These are phyloP conservation scores for Dipodomys ordii DNA, from an alignment of 2,113 vertebrate genomes.

Conservation along the genomic window DNA sequence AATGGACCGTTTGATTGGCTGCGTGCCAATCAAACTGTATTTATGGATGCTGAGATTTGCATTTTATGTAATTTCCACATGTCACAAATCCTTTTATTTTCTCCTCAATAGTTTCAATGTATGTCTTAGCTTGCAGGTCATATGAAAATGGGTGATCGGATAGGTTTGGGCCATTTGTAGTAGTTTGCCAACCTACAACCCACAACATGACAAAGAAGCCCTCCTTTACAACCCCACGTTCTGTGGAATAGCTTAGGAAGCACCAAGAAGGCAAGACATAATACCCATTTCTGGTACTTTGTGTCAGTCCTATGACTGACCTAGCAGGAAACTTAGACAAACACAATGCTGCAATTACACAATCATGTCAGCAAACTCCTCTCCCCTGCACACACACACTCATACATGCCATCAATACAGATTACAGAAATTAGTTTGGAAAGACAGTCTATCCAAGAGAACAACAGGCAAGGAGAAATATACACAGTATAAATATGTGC, in stretches of 20 bases:
- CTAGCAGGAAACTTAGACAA: neutral
- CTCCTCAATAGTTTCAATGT: neutral
- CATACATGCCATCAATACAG: neutral
- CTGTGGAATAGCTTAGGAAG: neutral
- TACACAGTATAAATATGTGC: neutral
- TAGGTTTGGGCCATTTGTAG: neutral
- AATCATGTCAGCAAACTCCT: neutral
- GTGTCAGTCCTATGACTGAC: neutral
- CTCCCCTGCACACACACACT: neutral
- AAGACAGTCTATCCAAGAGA: neutral
- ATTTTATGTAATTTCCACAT: conserved; percentile 34
- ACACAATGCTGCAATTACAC: neutral
- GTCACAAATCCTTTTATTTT: conserved; percentile 33
- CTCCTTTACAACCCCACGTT: too few species aligned
- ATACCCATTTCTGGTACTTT: too few species aligned
- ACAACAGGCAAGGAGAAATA: neutral
- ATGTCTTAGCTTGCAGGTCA: conserved; percentile 7
- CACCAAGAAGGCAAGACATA: neutral
- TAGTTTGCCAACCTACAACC: neutral
- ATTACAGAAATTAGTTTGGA: conserved; percentile 29
- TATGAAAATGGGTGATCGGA: conserved; percentile 10
- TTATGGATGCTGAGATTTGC: conserved; percentile 26
- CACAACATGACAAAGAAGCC: neutral
- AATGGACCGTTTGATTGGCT: neutral
- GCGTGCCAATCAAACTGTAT: neutral